Evolutionary conservation across 1,140 invertebrate species (phyloP), one percentile per base, ranked within the genome.

Genomic region (Anoplolepis gracilipes): DNA sequence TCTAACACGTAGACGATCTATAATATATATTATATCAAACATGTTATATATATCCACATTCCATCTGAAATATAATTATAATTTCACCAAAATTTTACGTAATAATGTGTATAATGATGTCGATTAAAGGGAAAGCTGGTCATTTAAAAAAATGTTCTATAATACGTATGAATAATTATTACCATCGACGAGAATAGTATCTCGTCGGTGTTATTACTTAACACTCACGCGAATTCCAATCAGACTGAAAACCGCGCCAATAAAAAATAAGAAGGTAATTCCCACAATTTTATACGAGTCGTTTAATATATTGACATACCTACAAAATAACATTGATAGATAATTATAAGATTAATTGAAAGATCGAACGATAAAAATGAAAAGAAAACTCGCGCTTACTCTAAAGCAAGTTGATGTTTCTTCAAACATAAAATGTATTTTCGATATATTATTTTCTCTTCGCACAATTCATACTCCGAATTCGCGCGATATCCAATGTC

Each of bases 391-490:
- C 5, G 0, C 1, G 1, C 67, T 81, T 42, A 81, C 78, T 81
- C 65, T n/a, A 81, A 10, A 72, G 65, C 65, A 57, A 81, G 65
- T 30, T 81, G 78, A 72, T 81, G 65, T 59, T 81, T 81, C 25
- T 72, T 81, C 55, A 81, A 59, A 19, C 78, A 81, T 0, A 30
- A 19, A 16, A 81, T 70, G 13, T 81, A 81, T 7, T 81, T 2
- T 19, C 16, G 77, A 81, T 81, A 81, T 70, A 81, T 57, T 7
- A 42, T 8, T 81, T 57, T 19, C 39, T 81, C 77, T 5, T 8
- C 22, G 0, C 57, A 42, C 3, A 57, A 42, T n/a, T 72, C 13
- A 25, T 22, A 81, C 3, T 33, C 49, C 4, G 5, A 1, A n/a
- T 57, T 61, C 2, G 5, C 1, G 8, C 3, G 33, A 76, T 7